Evolutionary conservation across 2,113 vertebrate genomes (phyloP).

Genomic region (Equus quagga): DNA sequence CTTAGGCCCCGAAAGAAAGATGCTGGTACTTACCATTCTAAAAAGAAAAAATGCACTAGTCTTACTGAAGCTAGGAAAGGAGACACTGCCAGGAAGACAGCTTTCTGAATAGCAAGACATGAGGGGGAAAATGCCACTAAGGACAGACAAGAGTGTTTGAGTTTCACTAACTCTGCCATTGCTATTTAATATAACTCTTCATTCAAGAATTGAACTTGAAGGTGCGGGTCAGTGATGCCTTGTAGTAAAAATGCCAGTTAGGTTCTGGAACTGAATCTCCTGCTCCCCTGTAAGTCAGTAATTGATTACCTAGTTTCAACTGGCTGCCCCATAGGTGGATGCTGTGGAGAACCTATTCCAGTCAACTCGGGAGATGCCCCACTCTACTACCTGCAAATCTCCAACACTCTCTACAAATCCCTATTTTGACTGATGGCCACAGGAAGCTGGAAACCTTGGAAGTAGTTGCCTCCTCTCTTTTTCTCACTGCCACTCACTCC

Average conservation of each 20-base stretch:
- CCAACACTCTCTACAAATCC: background rate
- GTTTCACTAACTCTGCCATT: background rate
- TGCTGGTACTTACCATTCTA: background rate
- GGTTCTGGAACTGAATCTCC: background rate
- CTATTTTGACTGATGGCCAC: background rate
- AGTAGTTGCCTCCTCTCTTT: background rate
- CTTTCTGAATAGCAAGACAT: slow-evolving; percentile 12
- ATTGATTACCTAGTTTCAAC: background rate
- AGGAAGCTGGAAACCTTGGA: background rate
- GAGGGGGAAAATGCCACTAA: background rate
- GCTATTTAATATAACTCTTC: background rate
- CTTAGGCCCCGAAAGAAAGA: background rate
- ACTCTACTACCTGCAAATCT: background rate
- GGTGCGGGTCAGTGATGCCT: background rate
- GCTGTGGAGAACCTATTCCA: background rate
- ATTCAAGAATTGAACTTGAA: background rate
- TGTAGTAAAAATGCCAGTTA: background rate
- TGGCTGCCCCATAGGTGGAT: background rate
- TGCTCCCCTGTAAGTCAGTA: background rate
- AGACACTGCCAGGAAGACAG: background rate
- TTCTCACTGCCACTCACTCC: background rate
- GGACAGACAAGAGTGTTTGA: background rate
- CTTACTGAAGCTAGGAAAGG: background rate
- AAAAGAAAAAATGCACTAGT: background rate
- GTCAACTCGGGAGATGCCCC: background rate